A percentile compares a stretch with the other conserved stretches of the same genome.
Evolutionary conservation across 2,113 vertebrate genomes (phyloP).

Genomic region (Heteronetta atricapilla): DNA sequence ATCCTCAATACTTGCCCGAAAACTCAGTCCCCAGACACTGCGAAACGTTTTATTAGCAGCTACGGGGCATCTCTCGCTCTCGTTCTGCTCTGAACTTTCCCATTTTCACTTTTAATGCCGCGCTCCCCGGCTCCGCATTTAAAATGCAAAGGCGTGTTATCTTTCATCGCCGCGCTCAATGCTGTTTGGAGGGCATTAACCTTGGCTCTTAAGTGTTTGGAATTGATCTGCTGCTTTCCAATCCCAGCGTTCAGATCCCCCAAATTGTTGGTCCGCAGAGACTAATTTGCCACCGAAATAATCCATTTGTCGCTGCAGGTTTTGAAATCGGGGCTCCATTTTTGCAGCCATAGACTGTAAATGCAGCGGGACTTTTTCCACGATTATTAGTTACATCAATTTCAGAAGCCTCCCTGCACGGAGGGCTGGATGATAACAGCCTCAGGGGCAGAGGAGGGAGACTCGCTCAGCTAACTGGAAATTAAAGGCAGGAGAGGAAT

Average conservation of each 20-base stretch:
- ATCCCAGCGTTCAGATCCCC: neutral
- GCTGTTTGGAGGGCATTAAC: slow-evolving; percentile 23
- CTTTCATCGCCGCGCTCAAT: neutral
- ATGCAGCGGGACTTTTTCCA: neutral
- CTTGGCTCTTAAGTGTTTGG: neutral
- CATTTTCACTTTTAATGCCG: neutral
- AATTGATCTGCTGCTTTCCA: slow-evolving; percentile 43
- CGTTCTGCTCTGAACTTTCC: neutral
- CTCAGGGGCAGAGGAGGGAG: slow-evolving; percentile 35
- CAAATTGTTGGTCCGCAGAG: neutral
- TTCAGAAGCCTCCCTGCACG: slow-evolving; percentile 11
- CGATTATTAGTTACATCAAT: slow-evolving; percentile 50
- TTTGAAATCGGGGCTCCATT: slow-evolving; percentile 12
- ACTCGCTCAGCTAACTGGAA: slow-evolving; percentile 61
- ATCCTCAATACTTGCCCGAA: neutral
- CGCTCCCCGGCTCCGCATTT: neutral
- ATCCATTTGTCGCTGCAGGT: slow-evolving; percentile 63
- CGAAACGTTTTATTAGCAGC: neutral
- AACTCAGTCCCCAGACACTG: neutral
- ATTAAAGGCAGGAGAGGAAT: slow-evolving; percentile 50
- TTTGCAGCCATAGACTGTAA: neutral
- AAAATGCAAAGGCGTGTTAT: neutral
- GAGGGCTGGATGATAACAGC: slow-evolving; percentile 14
- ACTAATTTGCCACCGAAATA: slow-evolving; percentile 43
- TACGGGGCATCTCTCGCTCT: accelerated